Evolutionary conservation across 2,888 invertebrate genomes (phyloP), one percentile per base, ranked within the genome.

Genomic region (Elysia crispata): DNA sequence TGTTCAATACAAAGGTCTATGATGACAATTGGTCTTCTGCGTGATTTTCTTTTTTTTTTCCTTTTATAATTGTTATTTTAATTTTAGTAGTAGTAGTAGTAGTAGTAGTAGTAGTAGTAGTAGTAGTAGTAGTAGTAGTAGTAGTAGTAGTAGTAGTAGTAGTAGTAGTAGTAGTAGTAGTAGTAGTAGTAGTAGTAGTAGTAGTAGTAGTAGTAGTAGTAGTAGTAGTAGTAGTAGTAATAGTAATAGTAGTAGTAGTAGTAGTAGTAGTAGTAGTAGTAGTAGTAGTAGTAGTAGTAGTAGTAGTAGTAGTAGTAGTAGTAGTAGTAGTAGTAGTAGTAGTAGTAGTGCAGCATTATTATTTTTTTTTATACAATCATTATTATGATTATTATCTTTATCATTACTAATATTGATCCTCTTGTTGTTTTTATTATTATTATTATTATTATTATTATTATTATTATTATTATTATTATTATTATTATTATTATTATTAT

Each of bases 181-280:
- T n/a, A n/a, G n/a, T n/a, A n/a, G n/a, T n/a, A n/a, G n/a, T n/a
- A n/a, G n/a, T n/a, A n/a, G n/a, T n/a, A n/a, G n/a, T 54, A 54
- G 15, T 54, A 54, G 15, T 54, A 54, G 15, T 54, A 54, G 15
- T 54, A 54, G 15, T 54, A 54, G 15, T 54, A 54, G 15, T 67
- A 67, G 25, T 67, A 67, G 25, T 67, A 67, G 25, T 67, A 67
- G 25, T 67, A 67, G 25, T 60, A 60, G n/a, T 60, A 60, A n/a
- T 60, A 60, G n/a, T 60, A 60, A n/a, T 11, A 60, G n/a, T 60
- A 11, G n/a, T 60, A 11, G n/a, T 60, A 11, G n/a, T 60, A 11
- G n/a, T 60, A 60, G n/a, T 60, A 60, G n/a, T 60, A 60, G n/a
- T 60, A 11, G n/a, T 60, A 60, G n/a, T 60, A 60, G n/a, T 60